Conservation (phyloP, 2,113 vertebrate genomes). For the Mus spicilegus region DNA sequence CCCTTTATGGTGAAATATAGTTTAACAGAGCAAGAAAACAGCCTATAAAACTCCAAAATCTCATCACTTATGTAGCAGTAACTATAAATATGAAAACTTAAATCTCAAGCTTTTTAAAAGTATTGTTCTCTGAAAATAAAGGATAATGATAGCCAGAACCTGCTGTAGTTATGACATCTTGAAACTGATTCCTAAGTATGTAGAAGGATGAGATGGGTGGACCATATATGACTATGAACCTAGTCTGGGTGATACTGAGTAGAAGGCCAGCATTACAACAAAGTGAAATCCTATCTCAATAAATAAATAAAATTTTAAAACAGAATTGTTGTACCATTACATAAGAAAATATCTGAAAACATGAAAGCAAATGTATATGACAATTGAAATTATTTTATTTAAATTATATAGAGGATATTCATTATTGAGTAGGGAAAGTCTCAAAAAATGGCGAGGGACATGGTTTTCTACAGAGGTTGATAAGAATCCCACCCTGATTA, state of each 20-base stretch:
- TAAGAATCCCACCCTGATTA: neutral
- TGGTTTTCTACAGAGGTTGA: neutral
- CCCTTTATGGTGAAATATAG: slow-evolving; percentile 24
- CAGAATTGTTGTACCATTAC: neutral
- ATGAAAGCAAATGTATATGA: neutral
- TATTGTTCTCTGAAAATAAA: neutral
- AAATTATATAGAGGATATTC: neutral
- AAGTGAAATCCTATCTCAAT: neutral
- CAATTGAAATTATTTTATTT: neutral
- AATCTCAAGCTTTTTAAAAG: slow-evolving; percentile 17
- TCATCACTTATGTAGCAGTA: neutral
- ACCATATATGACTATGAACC: neutral
- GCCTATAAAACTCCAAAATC: slow-evolving; percentile 9
- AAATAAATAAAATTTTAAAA: neutral
- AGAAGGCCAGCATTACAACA: neutral
- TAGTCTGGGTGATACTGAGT: neutral
- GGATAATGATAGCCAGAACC: neutral
- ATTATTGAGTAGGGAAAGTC: neutral
- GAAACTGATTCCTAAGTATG: neutral
- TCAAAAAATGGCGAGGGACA: neutral
- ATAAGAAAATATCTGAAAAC: neutral
- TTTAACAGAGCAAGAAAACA: neutral
- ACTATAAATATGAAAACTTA: neutral
- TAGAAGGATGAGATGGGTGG: neutral
- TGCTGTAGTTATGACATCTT: neutral